phyloP scores from a whole-genome alignment of 2,888 invertebrate species.

The Platycnemis pennipes region DNA sequence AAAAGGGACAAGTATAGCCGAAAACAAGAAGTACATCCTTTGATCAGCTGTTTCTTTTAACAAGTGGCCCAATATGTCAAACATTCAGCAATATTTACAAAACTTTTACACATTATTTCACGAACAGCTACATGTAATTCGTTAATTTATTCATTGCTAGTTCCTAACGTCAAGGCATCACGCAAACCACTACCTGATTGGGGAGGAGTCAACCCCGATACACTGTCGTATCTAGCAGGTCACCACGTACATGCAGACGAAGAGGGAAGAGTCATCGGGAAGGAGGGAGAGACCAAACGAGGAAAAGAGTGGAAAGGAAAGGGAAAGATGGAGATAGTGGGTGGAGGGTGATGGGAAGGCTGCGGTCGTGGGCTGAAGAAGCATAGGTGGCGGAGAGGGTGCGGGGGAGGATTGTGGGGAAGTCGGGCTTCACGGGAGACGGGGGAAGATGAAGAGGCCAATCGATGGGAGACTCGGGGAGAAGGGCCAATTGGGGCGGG shows the following conservation, averaged over 20 bases:
- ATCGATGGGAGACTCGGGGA: conserved; percentile 7
- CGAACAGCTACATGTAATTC: no score
- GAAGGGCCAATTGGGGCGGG: conserved; percentile 30
- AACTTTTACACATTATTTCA: no score
- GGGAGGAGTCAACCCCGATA: no score
- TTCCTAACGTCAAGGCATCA: no score
- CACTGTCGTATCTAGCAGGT: not conserved
- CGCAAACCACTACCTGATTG: no score
- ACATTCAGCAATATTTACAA: no score
- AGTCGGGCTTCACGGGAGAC: not conserved
- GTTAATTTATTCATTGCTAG: no score
- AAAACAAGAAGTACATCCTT: no score
- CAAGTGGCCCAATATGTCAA: no score
- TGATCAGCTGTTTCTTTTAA: no score
- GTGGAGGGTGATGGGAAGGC: not conserved
- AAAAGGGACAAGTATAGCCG: no score
- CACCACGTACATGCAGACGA: not conserved
- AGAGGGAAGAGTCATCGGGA: not conserved
- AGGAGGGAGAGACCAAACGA: not conserved
- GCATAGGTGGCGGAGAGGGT: not conserved
- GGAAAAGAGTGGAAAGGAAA: not conserved
- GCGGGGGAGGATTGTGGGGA: not conserved
- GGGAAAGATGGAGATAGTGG: not conserved
- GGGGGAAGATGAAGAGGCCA: conserved; percentile 2
- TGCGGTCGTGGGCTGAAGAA: not conserved